These are phyloP conservation scores for Cabera pusaria DNA, from an alignment of 2,888 invertebrate species.

Conservation along the genomic window DNA sequence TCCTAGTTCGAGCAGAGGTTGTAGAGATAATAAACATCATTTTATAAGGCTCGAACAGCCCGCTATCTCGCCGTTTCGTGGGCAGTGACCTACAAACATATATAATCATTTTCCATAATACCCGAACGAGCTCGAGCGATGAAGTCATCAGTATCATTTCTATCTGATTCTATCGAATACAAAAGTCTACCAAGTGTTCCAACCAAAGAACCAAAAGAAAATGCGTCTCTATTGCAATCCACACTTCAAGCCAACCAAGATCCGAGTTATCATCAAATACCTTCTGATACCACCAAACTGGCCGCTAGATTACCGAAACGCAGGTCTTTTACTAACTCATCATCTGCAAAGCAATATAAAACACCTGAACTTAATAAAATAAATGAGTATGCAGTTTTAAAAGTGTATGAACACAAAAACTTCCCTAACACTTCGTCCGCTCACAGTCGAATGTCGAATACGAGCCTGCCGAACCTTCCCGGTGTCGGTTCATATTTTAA, in stretches of 20 bases:
- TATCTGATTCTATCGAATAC: conserved; percentile 51
- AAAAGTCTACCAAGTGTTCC: conserved; percentile 47
- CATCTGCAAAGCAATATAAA: conserved; percentile 23
- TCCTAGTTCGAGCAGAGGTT: conserved; percentile 9
- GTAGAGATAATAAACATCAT: conserved; percentile 17
- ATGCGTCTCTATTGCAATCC: too few relatives aligned
- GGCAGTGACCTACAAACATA: conserved; percentile 27
- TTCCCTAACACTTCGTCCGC: conserved; percentile 27
- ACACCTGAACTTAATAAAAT: conserved; percentile 31
- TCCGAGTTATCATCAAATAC: too few relatives aligned
- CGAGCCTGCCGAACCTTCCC: conserved; percentile 20
- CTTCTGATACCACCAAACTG: conserved; percentile 14
- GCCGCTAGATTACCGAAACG: conserved; percentile 23
- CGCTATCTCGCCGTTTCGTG: conserved; percentile 20
- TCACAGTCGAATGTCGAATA: conserved; percentile 30
- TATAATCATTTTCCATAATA: conserved; percentile 25
- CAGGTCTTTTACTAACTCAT: conserved; percentile 17
- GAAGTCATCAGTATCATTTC: conserved; percentile 29
- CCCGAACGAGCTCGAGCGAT: conserved; percentile 19
- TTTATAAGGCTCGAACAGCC: conserved; percentile 18
- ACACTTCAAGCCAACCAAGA: too few relatives aligned
- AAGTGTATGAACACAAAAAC: conserved; percentile 30
- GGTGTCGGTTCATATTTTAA: too few relatives aligned
- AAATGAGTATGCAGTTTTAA: conserved; percentile 28
- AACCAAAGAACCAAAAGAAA: conserved; percentile 17